These are phyloP conservation scores for Spinibarbus caldwelli DNA, from an alignment of 2,797 vertebrate species.

Conservation along the genomic window DNA sequence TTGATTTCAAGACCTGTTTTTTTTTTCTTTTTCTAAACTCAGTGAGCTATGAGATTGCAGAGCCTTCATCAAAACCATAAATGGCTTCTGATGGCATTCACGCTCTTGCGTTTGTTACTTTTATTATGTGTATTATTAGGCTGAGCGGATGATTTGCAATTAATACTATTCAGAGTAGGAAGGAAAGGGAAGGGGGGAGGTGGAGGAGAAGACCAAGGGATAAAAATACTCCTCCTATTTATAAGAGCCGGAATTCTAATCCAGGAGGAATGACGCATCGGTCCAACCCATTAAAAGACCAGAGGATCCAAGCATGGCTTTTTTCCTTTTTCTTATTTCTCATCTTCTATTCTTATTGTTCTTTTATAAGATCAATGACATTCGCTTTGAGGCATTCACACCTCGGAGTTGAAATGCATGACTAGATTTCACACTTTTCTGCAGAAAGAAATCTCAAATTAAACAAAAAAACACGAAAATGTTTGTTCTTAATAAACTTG, in stretches of 20 bases:
- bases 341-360: neutral
- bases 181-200: slow-evolving; percentile 13
- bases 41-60: neutral
- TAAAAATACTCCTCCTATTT: slow-evolving; percentile 70
- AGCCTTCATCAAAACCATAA: slow-evolving; percentile 1
- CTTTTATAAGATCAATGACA: neutral
- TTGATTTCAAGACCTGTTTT: slow-evolving; percentile 6
- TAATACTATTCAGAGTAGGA: slow-evolving; percentile 65
- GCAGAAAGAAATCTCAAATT: neutral
- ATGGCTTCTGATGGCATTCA: slow-evolving; percentile 21
- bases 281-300: slow-evolving; percentile 51
- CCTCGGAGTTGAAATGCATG: neutral
- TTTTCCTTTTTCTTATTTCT: slow-evolving; percentile 27
- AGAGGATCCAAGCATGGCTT: no score
- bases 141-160: slow-evolving; percentile 68
- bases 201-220: slow-evolving; percentile 35
- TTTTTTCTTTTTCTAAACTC: neutral
- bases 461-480: neutral
- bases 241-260: slow-evolving; percentile 66
- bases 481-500: neutral
- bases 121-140: slow-evolving; percentile 71
- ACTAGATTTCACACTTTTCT: no score
- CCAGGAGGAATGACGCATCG: slow-evolving; percentile 61
- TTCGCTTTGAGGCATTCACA: slow-evolving; percentile 1
- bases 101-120: slow-evolving; percentile 45